phyloP scores from a whole-genome alignment of 2,113 vertebrate genomes.

The Neodon shergylaensis region DNA sequence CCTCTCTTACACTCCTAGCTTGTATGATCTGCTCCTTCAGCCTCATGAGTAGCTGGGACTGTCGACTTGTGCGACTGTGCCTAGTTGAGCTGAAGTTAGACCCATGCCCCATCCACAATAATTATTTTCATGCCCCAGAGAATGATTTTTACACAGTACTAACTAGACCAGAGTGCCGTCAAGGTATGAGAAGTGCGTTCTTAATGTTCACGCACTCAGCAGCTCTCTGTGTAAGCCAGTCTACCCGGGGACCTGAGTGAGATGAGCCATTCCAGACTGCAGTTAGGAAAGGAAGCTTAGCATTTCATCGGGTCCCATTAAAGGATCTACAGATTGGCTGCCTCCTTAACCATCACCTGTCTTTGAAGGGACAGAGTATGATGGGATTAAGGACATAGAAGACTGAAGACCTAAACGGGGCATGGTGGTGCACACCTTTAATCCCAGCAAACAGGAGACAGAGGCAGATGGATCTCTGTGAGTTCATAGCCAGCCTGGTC shows the following conservation, averaged over 20 bases:
- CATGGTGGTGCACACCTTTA: background rate
- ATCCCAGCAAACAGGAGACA: background rate
- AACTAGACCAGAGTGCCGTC: background rate
- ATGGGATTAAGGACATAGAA: background rate
- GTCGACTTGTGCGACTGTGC: background rate
- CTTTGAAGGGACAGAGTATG: background rate
- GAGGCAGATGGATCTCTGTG: background rate
- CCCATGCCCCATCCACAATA: background rate
- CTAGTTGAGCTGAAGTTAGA: background rate
- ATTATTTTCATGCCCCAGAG: slow-evolving; percentile 15
- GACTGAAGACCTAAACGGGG: background rate
- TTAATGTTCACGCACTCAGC: background rate
- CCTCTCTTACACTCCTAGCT: background rate
- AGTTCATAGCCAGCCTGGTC: background rate
- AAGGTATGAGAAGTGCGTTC: background rate
- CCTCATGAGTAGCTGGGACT: background rate
- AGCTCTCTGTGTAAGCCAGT: slow-evolving; percentile 25
- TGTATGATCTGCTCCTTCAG: background rate
- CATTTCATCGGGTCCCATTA: background rate
- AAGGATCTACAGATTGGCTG: background rate
- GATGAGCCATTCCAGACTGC: background rate
- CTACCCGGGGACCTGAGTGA: background rate
- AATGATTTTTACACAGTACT: background rate
- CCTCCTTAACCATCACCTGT: background rate
- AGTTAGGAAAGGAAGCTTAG: slow-evolving; percentile 8